A percentile compares a stretch with the other conserved stretches of the same genome.
These are phyloP conservation scores for Raphicerus campestris DNA, from an alignment of 2,113 vertebrate genomes.

Conservation along the genomic window DNA sequence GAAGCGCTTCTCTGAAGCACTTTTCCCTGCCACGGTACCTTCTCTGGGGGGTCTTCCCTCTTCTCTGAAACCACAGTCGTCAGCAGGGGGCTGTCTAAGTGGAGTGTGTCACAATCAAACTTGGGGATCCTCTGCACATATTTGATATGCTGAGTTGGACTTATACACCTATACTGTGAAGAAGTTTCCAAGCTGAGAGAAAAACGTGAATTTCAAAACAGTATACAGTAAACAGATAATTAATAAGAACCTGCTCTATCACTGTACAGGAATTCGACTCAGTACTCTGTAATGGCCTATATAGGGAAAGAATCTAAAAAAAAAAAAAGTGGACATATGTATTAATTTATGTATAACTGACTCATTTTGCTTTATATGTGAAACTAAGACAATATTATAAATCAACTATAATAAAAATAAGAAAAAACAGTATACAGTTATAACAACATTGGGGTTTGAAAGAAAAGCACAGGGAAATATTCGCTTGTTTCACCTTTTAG, in stretches of 20 bases:
- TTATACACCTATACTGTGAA: neutral
- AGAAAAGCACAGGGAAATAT: neutral
- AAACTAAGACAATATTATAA: neutral
- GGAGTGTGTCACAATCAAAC: neutral
- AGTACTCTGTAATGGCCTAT: neutral
- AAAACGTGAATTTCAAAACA: neutral
- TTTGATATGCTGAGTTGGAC: neutral
- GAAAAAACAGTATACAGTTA: neutral
- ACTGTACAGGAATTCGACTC: neutral
- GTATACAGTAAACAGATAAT: neutral
- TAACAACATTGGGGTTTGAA: neutral
- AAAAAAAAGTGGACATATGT: neutral
- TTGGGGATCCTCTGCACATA: neutral
- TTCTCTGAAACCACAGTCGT: neutral
- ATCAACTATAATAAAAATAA: neutral
- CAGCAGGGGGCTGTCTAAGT: neutral
- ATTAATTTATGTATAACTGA: neutral
- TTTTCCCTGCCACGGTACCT: neutral
- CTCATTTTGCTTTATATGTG: neutral
- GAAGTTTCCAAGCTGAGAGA: neutral
- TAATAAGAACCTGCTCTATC: neutral
- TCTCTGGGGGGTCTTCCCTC: neutral
- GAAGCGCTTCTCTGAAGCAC: neutral
- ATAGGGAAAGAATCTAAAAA: neutral
- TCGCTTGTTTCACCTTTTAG: neutral